A percentile compares a stretch with the other conserved stretches of the same genome.
Conservation (phyloP, 2,888 invertebrate genomes). For the Thecocarcelia acutangulata region DNA sequence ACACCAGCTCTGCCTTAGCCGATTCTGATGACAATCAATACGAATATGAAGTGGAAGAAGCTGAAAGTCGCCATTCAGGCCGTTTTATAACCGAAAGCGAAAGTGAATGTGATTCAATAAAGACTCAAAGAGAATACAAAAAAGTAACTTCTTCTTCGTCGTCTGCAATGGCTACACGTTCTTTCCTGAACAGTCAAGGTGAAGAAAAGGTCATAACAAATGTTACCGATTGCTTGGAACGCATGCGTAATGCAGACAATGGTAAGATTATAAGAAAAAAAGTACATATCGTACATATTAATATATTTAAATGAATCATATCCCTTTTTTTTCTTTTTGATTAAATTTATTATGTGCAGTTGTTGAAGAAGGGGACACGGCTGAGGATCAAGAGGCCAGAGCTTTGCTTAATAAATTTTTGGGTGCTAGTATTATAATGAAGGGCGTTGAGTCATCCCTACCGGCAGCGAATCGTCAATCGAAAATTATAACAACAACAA, state of each 20-base stretch:
- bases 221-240: slow-evolving; percentile 88
- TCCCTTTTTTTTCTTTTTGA: neutral
- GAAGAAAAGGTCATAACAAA: slow-evolving; percentile 87
- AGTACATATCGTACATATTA: neutral
- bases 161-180: slow-evolving; percentile 80
- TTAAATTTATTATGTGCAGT: slow-evolving; percentile 80
- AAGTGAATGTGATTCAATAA: slow-evolving; percentile 74
- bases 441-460: slow-evolving; percentile 86
- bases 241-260: slow-evolving; percentile 90
- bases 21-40: slow-evolving; percentile 75
- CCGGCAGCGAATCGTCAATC: slow-evolving; percentile 74
- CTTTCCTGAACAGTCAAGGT: slow-evolving; percentile 87
- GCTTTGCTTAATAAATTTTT: slow-evolving; percentile 91
- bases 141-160: slow-evolving; percentile 71
- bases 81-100: slow-evolving; percentile 73
- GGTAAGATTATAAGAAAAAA: slow-evolving; percentile 80
- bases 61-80: slow-evolving; percentile 71
- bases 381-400: slow-evolving; percentile 87
- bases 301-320: slow-evolving; percentile 11
- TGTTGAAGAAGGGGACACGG: slow-evolving; percentile 85
- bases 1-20: slow-evolving; percentile 12
- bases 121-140: slow-evolving; percentile 71
- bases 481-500: slow-evolving; percentile 71
- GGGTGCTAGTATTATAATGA: slow-evolving; percentile 90
- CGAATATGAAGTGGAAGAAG: slow-evolving; percentile 74